These are phyloP conservation scores for Drosophila funebris DNA, from an alignment of 1,140 invertebrate genomes.

Conservation along the genomic window DNA sequence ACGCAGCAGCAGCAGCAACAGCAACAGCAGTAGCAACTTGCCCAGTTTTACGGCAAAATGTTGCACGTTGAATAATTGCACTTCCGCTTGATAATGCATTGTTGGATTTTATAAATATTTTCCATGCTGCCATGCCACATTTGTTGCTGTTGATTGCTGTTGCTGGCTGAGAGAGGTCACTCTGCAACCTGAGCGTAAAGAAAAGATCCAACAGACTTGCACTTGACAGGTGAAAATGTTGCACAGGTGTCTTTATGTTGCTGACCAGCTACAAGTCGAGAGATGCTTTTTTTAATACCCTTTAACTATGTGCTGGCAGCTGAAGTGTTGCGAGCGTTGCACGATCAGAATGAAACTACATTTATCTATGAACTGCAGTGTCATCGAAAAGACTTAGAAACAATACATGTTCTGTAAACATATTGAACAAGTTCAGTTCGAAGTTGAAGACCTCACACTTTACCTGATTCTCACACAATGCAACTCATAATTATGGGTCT, in stretches of 20 bases:
- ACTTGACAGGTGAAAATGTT: slow-evolving; percentile 39
- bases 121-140: slow-evolving; percentile 52
- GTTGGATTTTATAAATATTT: slow-evolving; percentile 83
- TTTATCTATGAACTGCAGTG: slow-evolving; percentile 11
- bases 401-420: background rate
- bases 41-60: slow-evolving; percentile 74
- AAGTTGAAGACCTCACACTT: slow-evolving; percentile 22
- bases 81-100: slow-evolving; percentile 82
- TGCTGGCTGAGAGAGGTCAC: slow-evolving; percentile 21
- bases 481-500: slow-evolving; percentile 52
- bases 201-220: slow-evolving; percentile 6
- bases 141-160: slow-evolving; percentile 5
- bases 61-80: slow-evolving; percentile 82
- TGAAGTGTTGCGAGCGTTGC: background rate
- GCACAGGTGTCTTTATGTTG: slow-evolving; percentile 15
- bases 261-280: too few relatives aligned
- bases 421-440: slow-evolving; percentile 2
- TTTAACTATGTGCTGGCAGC: background rate
- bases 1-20: slow-evolving; percentile 45
- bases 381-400: background rate
- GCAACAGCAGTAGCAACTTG: slow-evolving; percentile 34
- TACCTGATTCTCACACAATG: slow-evolving; percentile 36
- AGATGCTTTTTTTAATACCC: slow-evolving; percentile 1
- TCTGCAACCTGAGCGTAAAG: slow-evolving; percentile 1
- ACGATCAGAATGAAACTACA: slow-evolving; percentile 2